Percentiles rank a stretch among this genome's conserved stretches.
phyloP scores from a whole-genome alignment of 2,797 vertebrate species.

The Coendou prehensilis region DNA sequence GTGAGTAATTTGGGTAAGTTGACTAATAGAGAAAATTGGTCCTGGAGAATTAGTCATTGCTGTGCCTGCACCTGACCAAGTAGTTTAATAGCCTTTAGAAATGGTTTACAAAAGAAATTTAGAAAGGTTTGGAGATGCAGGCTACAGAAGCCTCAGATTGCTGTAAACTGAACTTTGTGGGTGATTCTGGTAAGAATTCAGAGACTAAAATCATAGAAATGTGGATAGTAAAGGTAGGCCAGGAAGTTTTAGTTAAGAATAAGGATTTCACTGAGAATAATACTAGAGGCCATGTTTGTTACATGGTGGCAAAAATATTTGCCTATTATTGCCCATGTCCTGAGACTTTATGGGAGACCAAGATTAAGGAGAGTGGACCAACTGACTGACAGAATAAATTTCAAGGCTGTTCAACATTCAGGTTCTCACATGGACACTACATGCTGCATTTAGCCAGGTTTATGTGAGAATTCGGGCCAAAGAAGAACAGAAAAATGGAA shows the following conservation, averaged over 20 bases:
- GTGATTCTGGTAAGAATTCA: not conserved
- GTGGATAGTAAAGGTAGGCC: not conserved
- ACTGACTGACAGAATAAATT: not conserved
- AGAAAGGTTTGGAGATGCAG: not conserved
- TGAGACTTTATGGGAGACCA: not conserved
- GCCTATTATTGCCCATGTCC: not conserved
- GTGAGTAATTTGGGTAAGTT: not conserved
- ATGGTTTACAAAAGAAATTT: not conserved
- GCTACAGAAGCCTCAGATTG: not conserved
- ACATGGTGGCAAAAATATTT: not conserved
- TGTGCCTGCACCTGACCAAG: not conserved
- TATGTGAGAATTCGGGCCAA: not conserved
- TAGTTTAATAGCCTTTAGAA: not conserved
- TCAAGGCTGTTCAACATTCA: not conserved
- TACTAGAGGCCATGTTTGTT: not conserved
- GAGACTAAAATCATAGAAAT: not conserved
- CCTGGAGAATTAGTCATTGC: not conserved
- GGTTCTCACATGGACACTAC: not conserved
- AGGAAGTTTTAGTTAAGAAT: not conserved
- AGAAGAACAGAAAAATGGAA: not conserved
- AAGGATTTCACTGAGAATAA: not conserved
- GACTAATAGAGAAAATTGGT: not conserved
- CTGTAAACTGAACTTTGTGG: not conserved
- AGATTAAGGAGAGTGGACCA: not conserved
- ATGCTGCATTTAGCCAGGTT: not conserved